These are phyloP conservation scores for Ecdyonurus torrentis DNA, from an alignment of 2,888 invertebrate genomes.

Conservation along the genomic window DNA sequence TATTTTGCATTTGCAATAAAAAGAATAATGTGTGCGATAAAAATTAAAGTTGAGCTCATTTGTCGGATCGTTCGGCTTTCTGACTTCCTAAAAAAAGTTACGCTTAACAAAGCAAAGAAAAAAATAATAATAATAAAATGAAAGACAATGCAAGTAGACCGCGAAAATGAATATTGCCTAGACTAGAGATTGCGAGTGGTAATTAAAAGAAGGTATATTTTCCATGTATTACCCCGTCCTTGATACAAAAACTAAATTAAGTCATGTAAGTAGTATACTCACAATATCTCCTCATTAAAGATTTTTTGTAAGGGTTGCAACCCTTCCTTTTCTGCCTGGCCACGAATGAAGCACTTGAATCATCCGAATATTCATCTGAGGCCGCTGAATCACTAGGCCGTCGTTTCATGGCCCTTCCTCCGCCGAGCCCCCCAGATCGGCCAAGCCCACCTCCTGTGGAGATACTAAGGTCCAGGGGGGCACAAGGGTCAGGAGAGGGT, in stretches of 20 bases:
- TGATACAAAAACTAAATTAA: too few species aligned
- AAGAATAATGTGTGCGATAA: too few species aligned
- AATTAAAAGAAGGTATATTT: too few species aligned
- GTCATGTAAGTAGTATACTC: conserved; percentile 37
- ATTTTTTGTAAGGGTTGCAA: conserved; percentile 67
- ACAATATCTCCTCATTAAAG: conserved; percentile 86
- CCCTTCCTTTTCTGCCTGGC: conserved; percentile 40
- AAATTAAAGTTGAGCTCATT: too few species aligned
- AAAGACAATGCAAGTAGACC: not conserved
- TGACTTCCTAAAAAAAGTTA: not conserved
- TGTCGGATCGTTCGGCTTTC: not conserved
- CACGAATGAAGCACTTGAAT: conserved; percentile 14
- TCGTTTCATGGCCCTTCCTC: conserved; percentile 42
- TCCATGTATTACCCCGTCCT: too few species aligned
- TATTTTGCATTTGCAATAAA: too few species aligned
- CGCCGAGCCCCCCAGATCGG: conserved; percentile 21
- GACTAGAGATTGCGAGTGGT: not conserved
- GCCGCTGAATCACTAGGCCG: conserved; percentile 62
- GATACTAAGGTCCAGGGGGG: conserved; percentile 57
- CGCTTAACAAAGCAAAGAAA: not conserved
- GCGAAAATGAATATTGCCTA: not conserved
- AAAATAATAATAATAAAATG: not conserved
- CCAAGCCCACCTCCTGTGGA: conserved; percentile 22
- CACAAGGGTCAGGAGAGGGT: conserved; percentile 17
- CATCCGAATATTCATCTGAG: conserved; percentile 38